Conservation (phyloP, 1,140 invertebrate genomes). For the Drosophila nigrodunni region DNA sequence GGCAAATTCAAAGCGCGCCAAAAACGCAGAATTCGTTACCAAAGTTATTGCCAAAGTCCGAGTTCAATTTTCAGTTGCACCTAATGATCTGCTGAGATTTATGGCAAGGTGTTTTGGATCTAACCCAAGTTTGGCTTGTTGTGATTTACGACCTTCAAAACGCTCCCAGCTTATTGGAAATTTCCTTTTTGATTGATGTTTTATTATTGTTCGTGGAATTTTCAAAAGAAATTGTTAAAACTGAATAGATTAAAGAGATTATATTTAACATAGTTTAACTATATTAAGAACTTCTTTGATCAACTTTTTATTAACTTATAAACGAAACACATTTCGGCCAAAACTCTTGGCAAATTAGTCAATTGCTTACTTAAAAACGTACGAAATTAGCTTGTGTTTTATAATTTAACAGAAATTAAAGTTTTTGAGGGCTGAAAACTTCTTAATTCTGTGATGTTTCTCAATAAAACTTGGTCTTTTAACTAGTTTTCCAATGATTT, state of each 20-base stretch:
- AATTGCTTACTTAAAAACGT: too few species aligned
- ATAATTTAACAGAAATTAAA: not conserved
- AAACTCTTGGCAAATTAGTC: too few species aligned
- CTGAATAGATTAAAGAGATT: slow-evolving; percentile 2
- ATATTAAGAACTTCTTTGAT: too few species aligned
- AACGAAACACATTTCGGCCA: too few species aligned
- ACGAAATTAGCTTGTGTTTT: not conserved
- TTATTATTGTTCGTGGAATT: slow-evolving; percentile 22
- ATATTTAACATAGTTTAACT: not conserved
- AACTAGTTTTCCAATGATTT: not conserved
- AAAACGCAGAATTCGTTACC: slow-evolving; percentile 52
- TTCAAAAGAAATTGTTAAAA: slow-evolving; percentile 33
- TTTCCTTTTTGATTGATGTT: slow-evolving; percentile 74
- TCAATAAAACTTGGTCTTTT: not conserved
- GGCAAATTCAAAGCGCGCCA: slow-evolving; percentile 65
- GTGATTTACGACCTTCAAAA: slow-evolving; percentile 67
- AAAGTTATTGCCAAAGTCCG: slow-evolving; percentile 25
- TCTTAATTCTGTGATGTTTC: not conserved
- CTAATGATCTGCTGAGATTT: slow-evolving; percentile 71
- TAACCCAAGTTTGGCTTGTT: slow-evolving; percentile 62
- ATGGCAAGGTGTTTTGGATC: slow-evolving; percentile 69
- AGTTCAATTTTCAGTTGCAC: slow-evolving; percentile 70
- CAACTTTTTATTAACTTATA: too few species aligned
- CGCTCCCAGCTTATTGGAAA: slow-evolving; percentile 62
- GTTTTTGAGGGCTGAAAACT: not conserved